Evolutionary conservation across 1,140 invertebrate genomes (phyloP).

Genomic region (Linepithema humile): DNA sequence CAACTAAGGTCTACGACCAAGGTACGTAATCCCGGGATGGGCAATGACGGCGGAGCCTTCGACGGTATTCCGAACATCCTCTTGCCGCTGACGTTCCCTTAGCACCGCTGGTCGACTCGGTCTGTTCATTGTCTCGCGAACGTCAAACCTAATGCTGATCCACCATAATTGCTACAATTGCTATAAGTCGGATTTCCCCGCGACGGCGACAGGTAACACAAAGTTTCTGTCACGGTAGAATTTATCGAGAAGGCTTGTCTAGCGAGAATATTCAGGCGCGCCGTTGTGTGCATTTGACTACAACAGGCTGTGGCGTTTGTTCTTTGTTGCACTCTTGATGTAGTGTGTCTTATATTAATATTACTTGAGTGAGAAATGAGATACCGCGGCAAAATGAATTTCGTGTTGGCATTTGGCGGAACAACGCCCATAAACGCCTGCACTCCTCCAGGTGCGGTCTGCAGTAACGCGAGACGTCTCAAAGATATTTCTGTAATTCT

Average conservation of each 20-base stretch:
- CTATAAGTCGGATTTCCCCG: conserved; percentile 6
- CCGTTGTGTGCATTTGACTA: conserved; percentile 1
- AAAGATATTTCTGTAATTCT: not conserved
- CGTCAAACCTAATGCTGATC: not conserved
- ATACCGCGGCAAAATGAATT: conserved; percentile 19
- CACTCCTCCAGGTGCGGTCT: conserved; percentile 3
- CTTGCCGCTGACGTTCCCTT: not conserved
- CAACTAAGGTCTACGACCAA: conserved; percentile 79
- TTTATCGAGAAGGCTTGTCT: conserved; percentile 13
- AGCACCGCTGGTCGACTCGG: not conserved
- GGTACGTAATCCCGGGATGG: conserved; percentile 75
- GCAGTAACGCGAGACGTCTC: conserved; percentile 9
- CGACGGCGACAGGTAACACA: conserved; percentile 15
- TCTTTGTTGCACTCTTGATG: not conserved
- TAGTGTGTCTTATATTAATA: conserved; percentile 24
- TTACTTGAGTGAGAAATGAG: conserved; percentile 11
- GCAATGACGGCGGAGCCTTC: conserved; percentile 62
- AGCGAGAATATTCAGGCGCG: not conserved
- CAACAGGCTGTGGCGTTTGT: not conserved
- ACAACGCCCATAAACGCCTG: not conserved
- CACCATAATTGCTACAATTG: not conserved
- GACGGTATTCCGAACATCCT: conserved; percentile 43
- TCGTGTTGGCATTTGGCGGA: conserved; percentile 39
- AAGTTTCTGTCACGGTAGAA: not conserved
- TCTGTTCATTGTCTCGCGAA: conserved; percentile 30